Conservation (phyloP, 2,113 vertebrate species). For the Dromas ardeola region DNA sequence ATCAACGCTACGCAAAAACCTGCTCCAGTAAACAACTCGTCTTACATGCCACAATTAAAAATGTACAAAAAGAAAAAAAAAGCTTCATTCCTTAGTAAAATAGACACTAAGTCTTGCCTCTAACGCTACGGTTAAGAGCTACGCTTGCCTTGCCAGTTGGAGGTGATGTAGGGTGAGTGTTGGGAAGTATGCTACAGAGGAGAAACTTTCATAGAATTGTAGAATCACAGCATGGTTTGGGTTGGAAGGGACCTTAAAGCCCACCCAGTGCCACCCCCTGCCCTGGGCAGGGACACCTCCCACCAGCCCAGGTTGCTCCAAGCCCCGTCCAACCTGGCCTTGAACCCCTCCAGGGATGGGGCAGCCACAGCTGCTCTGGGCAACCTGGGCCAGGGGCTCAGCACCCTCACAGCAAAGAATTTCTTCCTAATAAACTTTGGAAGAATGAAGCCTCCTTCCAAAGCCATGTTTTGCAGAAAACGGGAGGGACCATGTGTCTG, state of each 20-base stretch:
- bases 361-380: not conserved
- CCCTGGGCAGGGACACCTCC: not conserved
- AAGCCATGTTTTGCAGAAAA: not conserved
- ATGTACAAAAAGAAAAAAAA: not conserved
- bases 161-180: not conserved
- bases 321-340: not conserved
- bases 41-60: not conserved
- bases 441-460: not conserved
- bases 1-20: not conserved
- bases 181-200: not conserved
- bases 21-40: not conserved
- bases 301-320: not conserved
- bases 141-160: accelerated
- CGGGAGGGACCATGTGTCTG: not conserved
- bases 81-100: not conserved
- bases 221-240: not conserved
- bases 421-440: not conserved
- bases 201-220: not conserved
- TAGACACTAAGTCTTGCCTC: not conserved
- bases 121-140: not conserved
- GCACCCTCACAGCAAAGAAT: not conserved
- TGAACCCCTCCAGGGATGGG: not conserved
- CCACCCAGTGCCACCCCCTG: not conserved
- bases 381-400: not conserved
- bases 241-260: not conserved